Evolutionary conservation across 2,113 vertebrate species (phyloP).

Genomic region (Dipodomys spectabilis): DNA sequence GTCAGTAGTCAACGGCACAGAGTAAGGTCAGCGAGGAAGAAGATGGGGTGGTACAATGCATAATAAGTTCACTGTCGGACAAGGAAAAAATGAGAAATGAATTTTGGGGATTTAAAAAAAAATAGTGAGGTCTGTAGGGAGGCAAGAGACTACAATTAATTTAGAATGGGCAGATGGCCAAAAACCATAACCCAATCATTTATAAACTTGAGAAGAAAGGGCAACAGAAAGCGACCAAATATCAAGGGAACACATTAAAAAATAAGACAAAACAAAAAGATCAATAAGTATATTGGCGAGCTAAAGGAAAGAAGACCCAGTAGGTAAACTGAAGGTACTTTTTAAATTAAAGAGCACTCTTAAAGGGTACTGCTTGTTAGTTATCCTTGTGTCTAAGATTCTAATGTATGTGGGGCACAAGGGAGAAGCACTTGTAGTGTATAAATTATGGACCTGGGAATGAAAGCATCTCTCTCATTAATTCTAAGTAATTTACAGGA

Average conservation of each 20-base stretch:
- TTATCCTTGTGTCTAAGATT: background rate
- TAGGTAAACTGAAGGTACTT: background rate
- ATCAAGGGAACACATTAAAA: background rate
- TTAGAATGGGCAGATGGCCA: background rate
- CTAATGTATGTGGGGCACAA: background rate
- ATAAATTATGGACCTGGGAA: background rate
- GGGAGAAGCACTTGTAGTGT: background rate
- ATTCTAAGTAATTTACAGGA: constrained; percentile 18
- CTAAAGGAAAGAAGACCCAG: constrained; percentile 33
- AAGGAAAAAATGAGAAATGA: constrained; percentile 9
- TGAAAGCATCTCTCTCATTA: background rate
- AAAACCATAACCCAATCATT: background rate
- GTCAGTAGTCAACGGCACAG: background rate
- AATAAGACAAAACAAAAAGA: background rate
- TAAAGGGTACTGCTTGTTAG: background rate
- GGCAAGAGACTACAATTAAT: background rate
- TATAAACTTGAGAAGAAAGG: constrained; percentile 18
- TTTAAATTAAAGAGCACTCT: background rate
- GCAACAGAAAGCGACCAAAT: background rate
- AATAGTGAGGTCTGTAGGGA: background rate
- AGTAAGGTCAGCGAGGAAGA: background rate
- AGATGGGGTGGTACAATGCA: background rate
- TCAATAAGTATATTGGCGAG: background rate
- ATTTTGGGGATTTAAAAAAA: constrained; percentile 28
- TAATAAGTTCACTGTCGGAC: background rate